These are phyloP conservation scores for Catagonus wagneri DNA, from an alignment of 2,113 vertebrate species.

Conservation along the genomic window DNA sequence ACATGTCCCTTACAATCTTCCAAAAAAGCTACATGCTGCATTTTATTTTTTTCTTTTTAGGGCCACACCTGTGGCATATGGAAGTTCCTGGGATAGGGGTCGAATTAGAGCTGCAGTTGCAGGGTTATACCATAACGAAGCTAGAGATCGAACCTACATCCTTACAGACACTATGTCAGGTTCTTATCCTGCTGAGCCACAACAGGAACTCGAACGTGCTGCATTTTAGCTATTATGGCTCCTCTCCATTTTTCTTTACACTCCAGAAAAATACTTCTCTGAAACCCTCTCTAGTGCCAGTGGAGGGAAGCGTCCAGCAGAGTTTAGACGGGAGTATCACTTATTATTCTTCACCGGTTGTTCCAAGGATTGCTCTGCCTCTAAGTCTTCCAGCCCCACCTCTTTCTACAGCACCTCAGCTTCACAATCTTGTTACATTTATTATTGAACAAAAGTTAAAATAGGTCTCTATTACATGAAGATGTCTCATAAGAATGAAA, in stretches of 20 bases:
- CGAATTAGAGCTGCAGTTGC: no score
- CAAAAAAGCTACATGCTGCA: neutral
- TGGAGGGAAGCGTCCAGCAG: neutral
- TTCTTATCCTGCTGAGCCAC: no score
- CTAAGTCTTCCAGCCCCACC: neutral
- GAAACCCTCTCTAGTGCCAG: neutral
- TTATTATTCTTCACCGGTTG: neutral
- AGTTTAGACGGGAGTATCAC: neutral
- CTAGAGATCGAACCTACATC: no score
- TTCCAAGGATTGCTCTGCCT: neutral
- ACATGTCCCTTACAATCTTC: neutral
- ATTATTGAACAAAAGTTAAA: slow-evolving; percentile 33
- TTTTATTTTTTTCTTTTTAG: neutral
- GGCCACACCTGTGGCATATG: no score
- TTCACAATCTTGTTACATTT: neutral
- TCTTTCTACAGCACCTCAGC: neutral
- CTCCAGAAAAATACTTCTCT: neutral
- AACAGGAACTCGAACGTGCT: neutral
- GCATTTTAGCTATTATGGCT: neutral
- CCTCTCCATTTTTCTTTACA: neutral
- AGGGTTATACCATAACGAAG: no score
- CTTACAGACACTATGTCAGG: no score
- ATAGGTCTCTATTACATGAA: neutral
- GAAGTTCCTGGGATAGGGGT: no score
- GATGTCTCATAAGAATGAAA: slow-evolving; percentile 10